phyloP scores from a whole-genome alignment of 2,113 vertebrate genomes.

The Thalassoma bifasciatum region DNA sequence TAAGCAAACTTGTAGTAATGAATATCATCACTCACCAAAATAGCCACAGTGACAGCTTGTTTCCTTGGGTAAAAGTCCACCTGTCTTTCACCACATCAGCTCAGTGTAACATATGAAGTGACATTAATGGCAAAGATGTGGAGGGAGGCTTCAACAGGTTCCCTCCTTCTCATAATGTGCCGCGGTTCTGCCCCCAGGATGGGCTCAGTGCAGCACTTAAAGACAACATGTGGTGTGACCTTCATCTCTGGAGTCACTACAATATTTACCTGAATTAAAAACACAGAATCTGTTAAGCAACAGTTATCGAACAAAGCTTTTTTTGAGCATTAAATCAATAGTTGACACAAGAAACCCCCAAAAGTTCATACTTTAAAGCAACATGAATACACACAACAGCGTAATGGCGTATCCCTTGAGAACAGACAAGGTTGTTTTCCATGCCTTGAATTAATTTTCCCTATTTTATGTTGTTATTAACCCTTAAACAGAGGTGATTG shows the following conservation, averaged over 20 bases:
- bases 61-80: conserved; percentile 35
- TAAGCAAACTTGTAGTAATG: neutral
- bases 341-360: no score
- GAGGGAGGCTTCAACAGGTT: conserved; percentile 70
- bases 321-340: neutral
- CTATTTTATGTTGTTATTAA: neutral
- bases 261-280: conserved; percentile 33
- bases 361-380: neutral
- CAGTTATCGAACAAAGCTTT: neutral
- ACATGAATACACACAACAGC: neutral
- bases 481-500: neutral
- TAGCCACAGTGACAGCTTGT: conserved; percentile 11
- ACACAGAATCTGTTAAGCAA: neutral
- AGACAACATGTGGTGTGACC: conserved; percentile 80
- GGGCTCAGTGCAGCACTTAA: conserved; percentile 72
- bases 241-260: conserved; percentile 70
- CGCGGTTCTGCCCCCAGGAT: conserved; percentile 77
- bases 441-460: conserved; percentile 20
- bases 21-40: conserved; percentile 66
- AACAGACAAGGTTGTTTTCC: conserved; percentile 27
- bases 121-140: conserved; percentile 61
- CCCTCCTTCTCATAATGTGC: conserved; percentile 82
- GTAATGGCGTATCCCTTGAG: conserved; percentile 20
- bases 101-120: conserved; percentile 67
- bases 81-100: conserved; percentile 32